Base-by-base conservation (phyloP, 2,797 vertebrate species). In the Anguilla pacifica region DNA sequence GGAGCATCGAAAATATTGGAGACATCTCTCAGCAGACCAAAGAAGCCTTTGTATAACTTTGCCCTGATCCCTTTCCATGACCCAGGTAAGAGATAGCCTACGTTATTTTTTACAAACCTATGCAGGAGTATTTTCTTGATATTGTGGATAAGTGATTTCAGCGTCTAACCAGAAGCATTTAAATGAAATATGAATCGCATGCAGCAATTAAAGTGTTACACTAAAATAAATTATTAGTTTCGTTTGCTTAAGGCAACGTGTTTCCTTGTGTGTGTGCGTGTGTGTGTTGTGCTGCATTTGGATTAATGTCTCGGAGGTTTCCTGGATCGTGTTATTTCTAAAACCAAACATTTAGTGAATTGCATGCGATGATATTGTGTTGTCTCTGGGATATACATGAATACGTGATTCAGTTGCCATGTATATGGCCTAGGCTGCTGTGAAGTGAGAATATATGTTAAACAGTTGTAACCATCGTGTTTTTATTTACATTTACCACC, bases 1-100 rank as follows among this genome's bases (percentile, higher is more conserved):
- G 98, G 98, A 10, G 98, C 98, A 1, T 99, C 98, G 88, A 99
- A 99, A 94, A 99, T 99, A 86, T 89, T 99, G 95, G 98, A 99
- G 86, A 99, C 97, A 0, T 99, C 98, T 72, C 94, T 99, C 77
- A 99, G 95, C 91, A 96, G 98, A 96, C 98, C 97, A 0, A 97
- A 97, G 94, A 97, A 96, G 89, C 96, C 97, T 0, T 94, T 99
- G 22, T 97, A 97, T 92, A 99, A 99, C 95, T 99, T 99, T 89
- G 98, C 98, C 0, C 83, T 99, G 94, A 97, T 99, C 89, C 98
- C 98, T 28, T 99, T 99, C 92, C 98, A 99, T 57, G 98, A 99
- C 61, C 98, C 98, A 97, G 98, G 98, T 99, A 96, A 95, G 92
- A 55, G 46, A 74, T 86, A 67, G 51, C 11, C 51, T 9, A 53